Evolutionary conservation across 2,797 vertebrate genomes (phyloP), one percentile per base, ranked within the genome.

Genomic region (Allenopithecus nigroviridis): DNA sequence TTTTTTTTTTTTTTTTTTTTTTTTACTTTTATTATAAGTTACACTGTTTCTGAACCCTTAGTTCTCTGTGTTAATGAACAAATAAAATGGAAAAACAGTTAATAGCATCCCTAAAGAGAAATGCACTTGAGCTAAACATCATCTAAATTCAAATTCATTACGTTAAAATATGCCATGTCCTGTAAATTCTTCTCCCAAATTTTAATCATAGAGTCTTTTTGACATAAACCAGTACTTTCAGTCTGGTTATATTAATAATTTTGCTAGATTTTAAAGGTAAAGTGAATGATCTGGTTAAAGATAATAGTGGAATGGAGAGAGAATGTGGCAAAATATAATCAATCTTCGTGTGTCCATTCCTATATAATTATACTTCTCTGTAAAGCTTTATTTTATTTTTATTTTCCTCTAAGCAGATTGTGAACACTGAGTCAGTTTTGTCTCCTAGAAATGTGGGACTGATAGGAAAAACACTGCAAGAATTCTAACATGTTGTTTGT

Each of bases 381-480:
- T 80, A 89, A 81, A 28, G 3, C 26, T 95, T 89, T 84, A 81
- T 92, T 96, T 96, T 74, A 39, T 72, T 87, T 95, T 70, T 70
- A 57, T 83, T 91, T 97, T 70, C 79, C 33, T 87, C 43, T 72
- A 72, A 96, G 70, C 68, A 93, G 41, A 90, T 55, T 97, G 80
- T 89, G 55, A 94, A n/a, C 26, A 83, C 28, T 64, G 75, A 91
- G 50, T 95, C 91, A 70, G 36, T 92, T 94, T 94, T 93, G 30
- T 91, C 91, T 98, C 90, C 53, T 95, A 24, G 79, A 96, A 95
- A 86, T 90, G n/a, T 92, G 85, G 46, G 30, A 89, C 79, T 92
- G 50, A 61, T 91, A 94, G 72, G 24, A 94, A 91, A 83, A 92
- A 93, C 80, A 88, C 13, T 83, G 53, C 9, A 84, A 95, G 86